These are phyloP conservation scores for Luscinia megarhynchos DNA, from an alignment of 2,797 vertebrate species.

Conservation along the genomic window DNA sequence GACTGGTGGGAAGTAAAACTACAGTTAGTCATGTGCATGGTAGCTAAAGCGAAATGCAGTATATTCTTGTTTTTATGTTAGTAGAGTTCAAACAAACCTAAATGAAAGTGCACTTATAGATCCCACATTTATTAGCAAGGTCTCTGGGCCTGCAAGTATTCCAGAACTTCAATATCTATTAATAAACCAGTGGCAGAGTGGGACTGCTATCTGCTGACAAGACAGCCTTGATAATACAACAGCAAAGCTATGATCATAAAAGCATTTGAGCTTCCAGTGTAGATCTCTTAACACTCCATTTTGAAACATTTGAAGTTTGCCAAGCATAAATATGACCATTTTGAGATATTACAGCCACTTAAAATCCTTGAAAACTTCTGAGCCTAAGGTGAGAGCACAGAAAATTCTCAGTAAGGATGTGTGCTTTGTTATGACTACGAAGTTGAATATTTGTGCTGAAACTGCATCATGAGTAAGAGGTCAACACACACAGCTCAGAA, in stretches of 20 bases:
- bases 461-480: neutral
- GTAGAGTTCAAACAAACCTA: neutral
- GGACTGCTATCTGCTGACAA: slow-evolving; percentile 76
- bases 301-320: slow-evolving; percentile 12
- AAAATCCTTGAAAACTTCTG: neutral
- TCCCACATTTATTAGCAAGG: slow-evolving; percentile 67
- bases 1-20: neutral
- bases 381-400: neutral
- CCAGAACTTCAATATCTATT: slow-evolving; percentile 77
- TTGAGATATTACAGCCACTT: neutral
- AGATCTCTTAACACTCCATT: slow-evolving; percentile 23
- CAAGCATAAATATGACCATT: neutral
- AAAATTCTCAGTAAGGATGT: neutral
- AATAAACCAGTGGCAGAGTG: slow-evolving; percentile 74
- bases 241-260: slow-evolving; percentile 64
- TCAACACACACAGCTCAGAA: neutral
- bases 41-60: neutral
- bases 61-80: neutral
- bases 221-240: slow-evolving; percentile 67
- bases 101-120: slow-evolving; percentile 52
- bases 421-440: neutral
- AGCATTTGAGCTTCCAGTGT: slow-evolving; percentile 45
- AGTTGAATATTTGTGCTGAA: neutral
- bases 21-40: neutral
- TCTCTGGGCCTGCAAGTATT: slow-evolving; percentile 68